These are phyloP conservation scores for Watsonalla binaria DNA, from an alignment of 2,888 invertebrate genomes.

Conservation along the genomic window DNA sequence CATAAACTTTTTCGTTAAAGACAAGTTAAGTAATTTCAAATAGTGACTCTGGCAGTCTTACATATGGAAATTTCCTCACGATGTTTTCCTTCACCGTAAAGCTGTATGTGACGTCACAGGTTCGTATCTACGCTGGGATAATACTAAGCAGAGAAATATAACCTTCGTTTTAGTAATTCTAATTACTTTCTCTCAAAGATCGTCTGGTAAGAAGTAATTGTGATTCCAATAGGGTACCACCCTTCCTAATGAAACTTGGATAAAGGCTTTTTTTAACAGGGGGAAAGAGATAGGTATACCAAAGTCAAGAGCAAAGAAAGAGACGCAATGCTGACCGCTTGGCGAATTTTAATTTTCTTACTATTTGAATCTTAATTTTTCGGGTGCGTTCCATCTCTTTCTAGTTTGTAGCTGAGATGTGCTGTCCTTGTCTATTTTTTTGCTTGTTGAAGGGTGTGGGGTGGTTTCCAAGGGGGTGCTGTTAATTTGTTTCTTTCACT, in stretches of 20 bases:
- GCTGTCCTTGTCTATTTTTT: conserved; percentile 55
- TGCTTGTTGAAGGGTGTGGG: conserved; percentile 32
- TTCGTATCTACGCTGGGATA: not conserved
- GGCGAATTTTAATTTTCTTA: conserved; percentile 79
- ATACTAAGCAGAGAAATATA: not conserved
- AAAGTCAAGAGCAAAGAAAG: conserved; percentile 23
- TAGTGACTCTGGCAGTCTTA: no score
- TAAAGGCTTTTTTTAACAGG: conserved; percentile 54
- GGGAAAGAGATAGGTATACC: conserved; percentile 27
- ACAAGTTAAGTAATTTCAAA: no score
- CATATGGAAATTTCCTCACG: no score
- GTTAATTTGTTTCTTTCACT: conserved; percentile 47
- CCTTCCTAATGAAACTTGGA: conserved; percentile 49
- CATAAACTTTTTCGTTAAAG: no score
- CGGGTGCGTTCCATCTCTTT: conserved; percentile 49
- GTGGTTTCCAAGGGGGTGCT: conserved; percentile 32
- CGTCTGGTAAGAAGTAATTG: conserved; percentile 44
- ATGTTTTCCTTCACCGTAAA: no score
- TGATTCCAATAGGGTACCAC: conserved; percentile 49
- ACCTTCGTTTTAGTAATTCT: conserved; percentile 17
- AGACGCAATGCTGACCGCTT: conserved; percentile 60
- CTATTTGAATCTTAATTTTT: conserved; percentile 79
- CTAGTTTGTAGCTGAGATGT: conserved; percentile 22
- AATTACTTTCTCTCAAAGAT: conserved; percentile 23
- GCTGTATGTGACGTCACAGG: not conserved